These are phyloP conservation scores for Ennomos quercinarius DNA, from an alignment of 2,888 invertebrate species.

Conservation along the genomic window DNA sequence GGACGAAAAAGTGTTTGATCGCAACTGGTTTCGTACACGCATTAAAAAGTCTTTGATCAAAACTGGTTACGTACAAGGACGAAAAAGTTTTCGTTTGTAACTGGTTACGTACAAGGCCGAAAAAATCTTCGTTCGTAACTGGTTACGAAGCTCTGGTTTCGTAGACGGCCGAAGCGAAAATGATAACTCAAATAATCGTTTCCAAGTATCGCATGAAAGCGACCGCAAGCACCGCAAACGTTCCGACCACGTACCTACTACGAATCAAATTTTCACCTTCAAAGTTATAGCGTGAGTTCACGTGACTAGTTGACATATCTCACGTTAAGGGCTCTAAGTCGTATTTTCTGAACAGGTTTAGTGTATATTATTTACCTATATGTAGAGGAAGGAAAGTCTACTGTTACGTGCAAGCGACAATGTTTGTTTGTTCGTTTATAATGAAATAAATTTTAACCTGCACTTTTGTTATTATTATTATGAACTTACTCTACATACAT, in stretches of 20 bases:
- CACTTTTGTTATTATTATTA: no score
- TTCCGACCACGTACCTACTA: slow-evolving; percentile 36
- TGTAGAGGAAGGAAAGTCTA: slow-evolving; percentile 1
- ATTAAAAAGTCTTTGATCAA: no score
- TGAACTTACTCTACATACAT: no score
- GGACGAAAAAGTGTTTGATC: no score
- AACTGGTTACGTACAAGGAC: no score
- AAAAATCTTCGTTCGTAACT: no score
- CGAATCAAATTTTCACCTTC: slow-evolving; percentile 51
- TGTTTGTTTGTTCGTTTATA: not conserved
- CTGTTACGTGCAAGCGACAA: not conserved
- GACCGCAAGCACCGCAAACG: slow-evolving; percentile 34
- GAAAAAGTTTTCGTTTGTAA: no score
- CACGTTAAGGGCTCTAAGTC: slow-evolving; percentile 44
- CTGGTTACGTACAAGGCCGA: no score
- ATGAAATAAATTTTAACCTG: no score
- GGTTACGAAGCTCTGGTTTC: no score
- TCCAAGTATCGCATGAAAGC: slow-evolving; percentile 29
- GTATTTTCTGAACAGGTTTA: slow-evolving; percentile 36
- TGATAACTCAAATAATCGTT: slow-evolving; percentile 11
- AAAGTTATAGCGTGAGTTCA: slow-evolving; percentile 45
- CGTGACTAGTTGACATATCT: slow-evolving; percentile 60
- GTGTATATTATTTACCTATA: not conserved
- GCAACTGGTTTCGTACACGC: no score
- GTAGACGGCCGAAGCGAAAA: no score